Base-by-base conservation (phyloP, 2,113 vertebrate genomes). In the Entelurus aequoreus region DNA sequence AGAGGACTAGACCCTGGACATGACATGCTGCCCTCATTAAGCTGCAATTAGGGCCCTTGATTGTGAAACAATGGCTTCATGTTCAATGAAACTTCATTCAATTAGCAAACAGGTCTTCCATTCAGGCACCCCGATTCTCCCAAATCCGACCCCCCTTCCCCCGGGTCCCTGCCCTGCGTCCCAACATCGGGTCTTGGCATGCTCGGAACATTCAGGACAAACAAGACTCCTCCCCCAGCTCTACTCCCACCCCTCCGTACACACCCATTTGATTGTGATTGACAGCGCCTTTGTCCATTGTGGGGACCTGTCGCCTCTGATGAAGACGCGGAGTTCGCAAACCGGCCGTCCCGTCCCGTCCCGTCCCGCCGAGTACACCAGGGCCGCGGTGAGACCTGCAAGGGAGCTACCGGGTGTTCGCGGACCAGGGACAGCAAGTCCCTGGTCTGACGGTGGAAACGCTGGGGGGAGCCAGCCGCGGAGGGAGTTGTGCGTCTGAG, bases 201-300 rank as follows among this genome's bases (percentile, higher is more conserved):
- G 76, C 76, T 72, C 71, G 59, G 72, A 81, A 83, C 83, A 86
- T 83, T 82, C 83, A 75, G 77, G 78, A 80, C 76, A 66, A 74
- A 80, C 64, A 79, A 57, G 69, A 72, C 81, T 80, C 77, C 81
- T 78, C 82, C 87, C 58, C 58, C 42, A 35, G 14, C 58, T 28
- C 28, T 37, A 36, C 19, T 75, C 61, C 77, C 62, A 62, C 48
- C 15, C 71, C 49, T 35, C 16, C 75, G 38, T 69, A 78, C 84
- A 86, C 83, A 86, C 80, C 77, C 83, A 80, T 88, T 89, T 90
- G 88, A 90, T 90, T 90, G 89, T 90, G 90, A 91, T 81, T 91
- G 90, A 89, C 90, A 89, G 79, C 68, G 68, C 84, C 84, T 90
- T 92, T 91, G 89, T 90, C 81, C 82, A 89, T 91, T 92, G 89